Percentiles rank a stretch among this genome's conserved stretches.
Evolutionary conservation across 1,140 invertebrate species (phyloP).

Genomic region (Drosophila pandora): DNA sequence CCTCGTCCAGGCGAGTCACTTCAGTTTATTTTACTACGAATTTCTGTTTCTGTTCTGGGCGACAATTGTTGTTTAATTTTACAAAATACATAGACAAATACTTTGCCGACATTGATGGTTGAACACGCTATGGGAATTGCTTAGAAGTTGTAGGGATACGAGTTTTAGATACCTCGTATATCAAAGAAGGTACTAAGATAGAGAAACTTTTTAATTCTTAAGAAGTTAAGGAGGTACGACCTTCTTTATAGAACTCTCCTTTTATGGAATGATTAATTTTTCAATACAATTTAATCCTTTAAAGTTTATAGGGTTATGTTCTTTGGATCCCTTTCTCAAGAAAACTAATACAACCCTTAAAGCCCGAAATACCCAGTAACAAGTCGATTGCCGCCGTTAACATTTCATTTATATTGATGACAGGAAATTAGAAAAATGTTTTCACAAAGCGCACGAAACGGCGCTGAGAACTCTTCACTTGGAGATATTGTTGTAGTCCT

Average conservation of each 20-base stretch:
- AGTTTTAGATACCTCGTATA: not conserved
- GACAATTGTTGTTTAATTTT: slow-evolving; percentile 72
- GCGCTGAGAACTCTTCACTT: slow-evolving; percentile 28
- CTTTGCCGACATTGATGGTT: slow-evolving; percentile 17
- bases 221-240: too few species aligned
- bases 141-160: not conserved
- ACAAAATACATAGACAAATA: slow-evolving; percentile 51
- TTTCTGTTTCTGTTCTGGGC: slow-evolving; percentile 61
- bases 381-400: slow-evolving; percentile 38
- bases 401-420: slow-evolving; percentile 82
- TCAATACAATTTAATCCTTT: too few species aligned
- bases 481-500: slow-evolving; percentile 28
- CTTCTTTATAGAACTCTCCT: too few species aligned
- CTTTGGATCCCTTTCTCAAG: not conserved
- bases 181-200: too few species aligned
- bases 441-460: slow-evolving; percentile 49
- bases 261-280: too few species aligned
- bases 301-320: too few species aligned
- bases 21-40: slow-evolving; percentile 30
- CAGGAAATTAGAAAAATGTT: slow-evolving; percentile 82
- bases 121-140: slow-evolving; percentile 6
- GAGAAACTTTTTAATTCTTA: too few species aligned
- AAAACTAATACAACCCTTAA: slow-evolving; percentile 9
- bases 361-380: not conserved
- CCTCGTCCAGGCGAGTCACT: not conserved